Evolutionary conservation across 2,797 vertebrate species (phyloP).

Genomic region (Sitta carolinensis): DNA sequence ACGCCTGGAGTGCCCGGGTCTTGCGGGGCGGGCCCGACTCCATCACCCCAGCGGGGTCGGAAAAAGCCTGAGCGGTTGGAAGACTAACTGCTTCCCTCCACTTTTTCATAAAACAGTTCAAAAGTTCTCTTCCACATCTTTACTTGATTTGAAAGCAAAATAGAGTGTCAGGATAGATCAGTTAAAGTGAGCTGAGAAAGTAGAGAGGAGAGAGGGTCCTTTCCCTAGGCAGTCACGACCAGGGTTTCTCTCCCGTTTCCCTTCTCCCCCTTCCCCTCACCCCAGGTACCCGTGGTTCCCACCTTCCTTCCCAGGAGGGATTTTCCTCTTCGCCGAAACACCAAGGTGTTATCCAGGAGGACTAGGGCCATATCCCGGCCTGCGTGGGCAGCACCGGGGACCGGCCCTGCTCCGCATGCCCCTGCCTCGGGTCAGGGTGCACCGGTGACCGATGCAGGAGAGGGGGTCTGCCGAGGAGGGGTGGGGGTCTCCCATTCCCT

Average conservation of each 20-base stretch:
- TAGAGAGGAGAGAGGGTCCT: background rate
- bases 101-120: conserved; percentile 54
- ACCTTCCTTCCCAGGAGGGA: background rate
- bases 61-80: background rate
- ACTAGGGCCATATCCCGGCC: background rate
- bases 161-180: conserved; percentile 54
- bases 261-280: background rate
- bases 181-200: background rate
- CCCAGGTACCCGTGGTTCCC: background rate
- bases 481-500: background rate
- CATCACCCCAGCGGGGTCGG: background rate
- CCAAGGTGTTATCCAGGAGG: background rate
- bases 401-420: background rate
- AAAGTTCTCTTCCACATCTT: conserved; percentile 65
- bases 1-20: fast-evolving
- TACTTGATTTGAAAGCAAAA: conserved; percentile 68
- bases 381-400: background rate
- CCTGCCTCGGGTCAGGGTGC: background rate
- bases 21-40: background rate
- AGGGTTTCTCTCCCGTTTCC: background rate
- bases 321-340: background rate
- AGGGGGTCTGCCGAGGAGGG: background rate
- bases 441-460: background rate
- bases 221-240: background rate
- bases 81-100: background rate